Evolutionary conservation across 2,797 vertebrate species (phyloP).

Genomic region (Galagoides demidoff): DNA sequence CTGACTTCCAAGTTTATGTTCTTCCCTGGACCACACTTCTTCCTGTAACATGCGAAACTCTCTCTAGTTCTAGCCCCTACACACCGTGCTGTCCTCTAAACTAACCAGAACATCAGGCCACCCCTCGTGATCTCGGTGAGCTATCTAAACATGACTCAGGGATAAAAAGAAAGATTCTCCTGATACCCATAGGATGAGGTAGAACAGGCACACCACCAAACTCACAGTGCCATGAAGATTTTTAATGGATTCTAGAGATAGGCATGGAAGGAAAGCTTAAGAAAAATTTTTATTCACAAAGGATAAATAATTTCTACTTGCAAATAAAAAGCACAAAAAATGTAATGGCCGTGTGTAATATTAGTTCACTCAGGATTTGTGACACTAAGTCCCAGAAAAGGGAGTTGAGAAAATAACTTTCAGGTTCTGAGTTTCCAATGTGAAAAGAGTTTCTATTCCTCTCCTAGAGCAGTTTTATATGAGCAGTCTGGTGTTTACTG

Average conservation of each 20-base stretch:
- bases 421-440: conserved; percentile 43
- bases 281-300: not conserved
- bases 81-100: not conserved
- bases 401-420: conserved; percentile 18
- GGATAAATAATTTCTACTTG: not conserved
- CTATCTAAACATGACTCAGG: not conserved
- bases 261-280: not conserved
- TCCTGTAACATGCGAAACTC: not conserved
- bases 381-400: conserved; percentile 6
- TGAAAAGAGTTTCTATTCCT: conserved; percentile 50
- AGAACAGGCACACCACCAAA: not conserved
- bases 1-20: not conserved
- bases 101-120: not conserved
- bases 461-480: conserved; percentile 13
- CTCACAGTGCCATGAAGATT: not conserved
- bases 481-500: conserved; percentile 19
- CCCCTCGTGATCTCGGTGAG: not conserved
- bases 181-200: not conserved
- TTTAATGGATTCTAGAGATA: not conserved
- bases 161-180: not conserved
- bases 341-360: conserved; percentile 9
- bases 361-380: not conserved
- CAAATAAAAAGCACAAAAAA: conserved; percentile 9
- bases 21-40: not conserved
- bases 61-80: not conserved